Percentiles rank a stretch among this genome's conserved stretches.
These are phyloP conservation scores for Melanostoma mellinum DNA, from an alignment of 2,888 invertebrate species.

Conservation along the genomic window DNA sequence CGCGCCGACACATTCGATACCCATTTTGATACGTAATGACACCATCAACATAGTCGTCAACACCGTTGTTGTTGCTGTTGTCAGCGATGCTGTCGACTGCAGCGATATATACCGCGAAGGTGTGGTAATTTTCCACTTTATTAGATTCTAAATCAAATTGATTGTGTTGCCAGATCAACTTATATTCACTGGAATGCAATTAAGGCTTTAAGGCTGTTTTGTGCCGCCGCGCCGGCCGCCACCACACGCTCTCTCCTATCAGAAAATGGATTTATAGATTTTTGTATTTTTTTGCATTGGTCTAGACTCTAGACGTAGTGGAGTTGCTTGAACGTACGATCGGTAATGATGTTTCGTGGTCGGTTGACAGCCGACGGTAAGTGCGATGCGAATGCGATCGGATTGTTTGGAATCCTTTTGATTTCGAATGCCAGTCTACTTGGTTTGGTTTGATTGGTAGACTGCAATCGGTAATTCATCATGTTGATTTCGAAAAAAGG, in stretches of 20 bases:
- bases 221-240: slow-evolving; percentile 29
- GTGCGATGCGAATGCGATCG: slow-evolving; percentile 56
- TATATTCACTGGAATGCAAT: slow-evolving; percentile 72
- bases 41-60: slow-evolving; percentile 70
- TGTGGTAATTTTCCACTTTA: slow-evolving; percentile 73
- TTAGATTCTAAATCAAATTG: slow-evolving; percentile 73
- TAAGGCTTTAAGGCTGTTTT: slow-evolving; percentile 67
- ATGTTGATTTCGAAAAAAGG: neutral
- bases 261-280: slow-evolving; percentile 29
- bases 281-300: slow-evolving; percentile 16
- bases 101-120: slow-evolving; percentile 58
- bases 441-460: slow-evolving; percentile 41
- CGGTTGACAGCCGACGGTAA: slow-evolving; percentile 40
- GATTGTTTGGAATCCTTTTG: slow-evolving; percentile 63
- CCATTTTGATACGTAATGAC: slow-evolving; percentile 66
- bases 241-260: slow-evolving; percentile 3
- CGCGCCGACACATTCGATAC: slow-evolving; percentile 47
- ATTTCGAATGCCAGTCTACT: slow-evolving; percentile 36
- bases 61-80: slow-evolving; percentile 48
- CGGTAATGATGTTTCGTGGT: slow-evolving; percentile 65
- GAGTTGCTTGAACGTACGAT: slow-evolving; percentile 4
- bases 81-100: slow-evolving; percentile 32
- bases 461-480: slow-evolving; percentile 45
- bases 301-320: slow-evolving; percentile 60
- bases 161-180: slow-evolving; percentile 71